Evolutionary conservation across 2,797 vertebrate genomes (phyloP).

Genomic region (Falco peregrinus): DNA sequence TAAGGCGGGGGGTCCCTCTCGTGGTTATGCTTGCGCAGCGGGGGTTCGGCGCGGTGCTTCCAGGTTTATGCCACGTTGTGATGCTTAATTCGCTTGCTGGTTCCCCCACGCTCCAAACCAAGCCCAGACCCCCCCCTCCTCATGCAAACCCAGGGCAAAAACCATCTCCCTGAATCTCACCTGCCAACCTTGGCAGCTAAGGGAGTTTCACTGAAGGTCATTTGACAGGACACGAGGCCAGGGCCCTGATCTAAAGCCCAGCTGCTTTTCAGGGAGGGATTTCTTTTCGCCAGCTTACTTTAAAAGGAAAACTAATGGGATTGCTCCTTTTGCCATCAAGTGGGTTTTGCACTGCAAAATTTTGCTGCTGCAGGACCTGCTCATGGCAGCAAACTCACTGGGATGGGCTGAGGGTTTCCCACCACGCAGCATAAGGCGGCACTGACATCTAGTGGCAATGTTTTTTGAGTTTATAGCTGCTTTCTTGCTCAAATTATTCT

Average conservation of each 20-base stretch:
- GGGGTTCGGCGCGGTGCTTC: fast-evolving
- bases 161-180: fast-evolving
- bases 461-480: fast-evolving
- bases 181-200: fast-evolving
- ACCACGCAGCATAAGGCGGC: neutral
- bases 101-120: neutral
- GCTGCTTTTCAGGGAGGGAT: neutral
- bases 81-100: fast-evolving
- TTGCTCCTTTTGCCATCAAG: neutral
- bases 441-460: slow-evolving; percentile 69
- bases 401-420: neutral
- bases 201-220: neutral
- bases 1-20: slow-evolving; percentile 11
- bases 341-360: too few relatives aligned
- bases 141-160: neutral
- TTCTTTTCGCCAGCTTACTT: neutral
- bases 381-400: neutral
- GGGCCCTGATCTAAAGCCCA: neutral
- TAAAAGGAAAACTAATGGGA: neutral
- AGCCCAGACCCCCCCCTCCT: neutral
- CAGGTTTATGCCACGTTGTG: fast-evolving
- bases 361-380: neutral
- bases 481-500: neutral
- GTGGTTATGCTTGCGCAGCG: fast-evolving
- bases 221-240: fast-evolving